Evolutionary conservation across 2,113 vertebrate genomes (phyloP).

Genomic region (Hucho hucho): DNA sequence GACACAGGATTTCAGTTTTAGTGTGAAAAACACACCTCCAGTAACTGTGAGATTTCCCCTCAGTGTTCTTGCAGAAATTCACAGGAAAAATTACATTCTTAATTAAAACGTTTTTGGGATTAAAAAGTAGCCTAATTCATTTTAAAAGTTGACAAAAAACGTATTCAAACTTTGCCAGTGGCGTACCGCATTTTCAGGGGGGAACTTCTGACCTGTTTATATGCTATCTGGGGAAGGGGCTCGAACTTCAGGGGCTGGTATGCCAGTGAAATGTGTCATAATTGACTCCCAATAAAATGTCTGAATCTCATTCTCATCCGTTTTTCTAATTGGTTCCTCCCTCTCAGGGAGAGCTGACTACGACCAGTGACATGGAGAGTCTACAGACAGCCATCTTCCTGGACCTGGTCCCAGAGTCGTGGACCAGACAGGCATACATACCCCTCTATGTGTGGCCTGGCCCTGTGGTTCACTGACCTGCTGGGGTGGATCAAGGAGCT

Average conservation of each 20-base stretch:
- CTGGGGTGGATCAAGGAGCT: conserved; percentile 85
- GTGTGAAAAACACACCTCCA: background rate
- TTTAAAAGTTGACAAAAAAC: no score
- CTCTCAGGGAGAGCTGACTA: conserved; percentile 88
- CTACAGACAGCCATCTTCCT: conserved; percentile 85
- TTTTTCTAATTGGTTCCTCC: background rate
- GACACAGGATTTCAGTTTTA: conserved; percentile 3
- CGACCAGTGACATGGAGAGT: conserved; percentile 90
- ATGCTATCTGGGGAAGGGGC: no score
- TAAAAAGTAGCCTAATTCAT: no score
- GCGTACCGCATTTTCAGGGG: no score
- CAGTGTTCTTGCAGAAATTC: no score
- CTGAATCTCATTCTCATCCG: background rate
- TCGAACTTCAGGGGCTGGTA: no score
- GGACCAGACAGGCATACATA: conserved; percentile 88
- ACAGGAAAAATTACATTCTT: no score
- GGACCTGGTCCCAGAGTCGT: conserved; percentile 82
- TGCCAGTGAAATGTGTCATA: no score
- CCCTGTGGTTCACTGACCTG: conserved; percentile 87
- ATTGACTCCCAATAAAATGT: background rate
- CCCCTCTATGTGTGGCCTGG: conserved; percentile 83
- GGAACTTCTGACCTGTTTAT: no score
- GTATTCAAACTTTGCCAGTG: no score
- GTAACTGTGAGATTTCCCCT: background rate
- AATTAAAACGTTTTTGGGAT: background rate